Evolutionary conservation across 2,888 invertebrate genomes (phyloP).

Genomic region (Eilema sororculum): DNA sequence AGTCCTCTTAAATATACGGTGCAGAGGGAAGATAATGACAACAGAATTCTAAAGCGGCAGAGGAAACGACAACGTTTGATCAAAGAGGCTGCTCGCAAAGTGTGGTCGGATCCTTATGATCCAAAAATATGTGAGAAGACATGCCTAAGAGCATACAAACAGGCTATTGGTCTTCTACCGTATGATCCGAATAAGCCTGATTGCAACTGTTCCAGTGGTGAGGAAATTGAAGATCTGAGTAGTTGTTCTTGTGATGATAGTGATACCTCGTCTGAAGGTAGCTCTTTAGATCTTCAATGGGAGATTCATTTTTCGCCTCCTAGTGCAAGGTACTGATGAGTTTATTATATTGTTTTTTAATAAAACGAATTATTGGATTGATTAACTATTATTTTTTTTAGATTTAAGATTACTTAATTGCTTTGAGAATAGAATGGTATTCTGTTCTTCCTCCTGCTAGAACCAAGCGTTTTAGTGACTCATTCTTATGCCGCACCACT

Average conservation of each 20-base stretch:
- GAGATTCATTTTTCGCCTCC: constrained; percentile 79
- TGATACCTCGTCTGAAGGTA: constrained; percentile 62
- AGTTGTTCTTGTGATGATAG: constrained; percentile 62
- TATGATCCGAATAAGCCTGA: constrained; percentile 56
- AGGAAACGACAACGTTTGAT: constrained; percentile 56
- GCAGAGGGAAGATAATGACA: constrained; percentile 62
- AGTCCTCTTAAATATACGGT: constrained; percentile 73
- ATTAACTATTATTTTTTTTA: background rate
- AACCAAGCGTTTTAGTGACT: too few species aligned
- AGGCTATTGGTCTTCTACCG: constrained; percentile 60
- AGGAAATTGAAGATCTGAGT: constrained; percentile 33
- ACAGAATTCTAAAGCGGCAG: constrained; percentile 58
- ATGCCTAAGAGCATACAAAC: constrained; percentile 67
- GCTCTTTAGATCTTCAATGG: constrained; percentile 76
- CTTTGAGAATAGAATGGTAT: constrained; percentile 85
- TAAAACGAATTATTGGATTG: background rate
- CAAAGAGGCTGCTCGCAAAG: constrained; percentile 57
- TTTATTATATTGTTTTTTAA: constrained; percentile 6
- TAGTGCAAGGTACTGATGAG: constrained; percentile 32
- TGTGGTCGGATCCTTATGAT: constrained; percentile 64
- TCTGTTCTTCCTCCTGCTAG: too few species aligned
- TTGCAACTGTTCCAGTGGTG: constrained; percentile 48
- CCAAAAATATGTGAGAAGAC: constrained; percentile 68
- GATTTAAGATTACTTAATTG: too few species aligned
- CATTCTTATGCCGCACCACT: too few species aligned